phyloP scores from a whole-genome alignment of 2,888 invertebrate genomes.

The Mesorhabditis belari region DNA sequence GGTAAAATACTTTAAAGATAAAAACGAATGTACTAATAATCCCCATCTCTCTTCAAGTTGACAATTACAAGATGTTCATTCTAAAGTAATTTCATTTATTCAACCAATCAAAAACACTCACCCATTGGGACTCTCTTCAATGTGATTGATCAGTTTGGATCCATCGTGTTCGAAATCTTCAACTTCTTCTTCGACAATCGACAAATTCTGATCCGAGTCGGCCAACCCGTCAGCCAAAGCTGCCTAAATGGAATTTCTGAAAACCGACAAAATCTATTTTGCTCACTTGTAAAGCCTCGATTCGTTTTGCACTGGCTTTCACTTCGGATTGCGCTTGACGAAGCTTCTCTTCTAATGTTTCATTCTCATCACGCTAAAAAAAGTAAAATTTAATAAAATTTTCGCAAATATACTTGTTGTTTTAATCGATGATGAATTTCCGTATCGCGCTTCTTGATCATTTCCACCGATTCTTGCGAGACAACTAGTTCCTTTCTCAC shows the following conservation, averaged over 20 bases:
- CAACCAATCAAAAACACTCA: background rate
- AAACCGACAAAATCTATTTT: constrained; percentile 66
- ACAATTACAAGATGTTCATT: too few relatives aligned
- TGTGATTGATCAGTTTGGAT: background rate
- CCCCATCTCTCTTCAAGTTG: too few relatives aligned
- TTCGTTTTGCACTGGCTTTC: constrained; percentile 77
- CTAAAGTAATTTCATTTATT: too few relatives aligned
- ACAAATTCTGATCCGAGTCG: background rate
- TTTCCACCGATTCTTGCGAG: constrained; percentile 16
- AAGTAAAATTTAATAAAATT: background rate
- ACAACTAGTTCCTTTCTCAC: constrained; percentile 1
- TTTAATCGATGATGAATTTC: constrained; percentile 16
- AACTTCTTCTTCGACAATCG: background rate
- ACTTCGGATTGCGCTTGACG: constrained; percentile 64
- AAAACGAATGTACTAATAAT: too few relatives aligned
- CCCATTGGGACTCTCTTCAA: background rate
- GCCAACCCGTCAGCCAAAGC: constrained; percentile 11
- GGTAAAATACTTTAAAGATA: too few relatives aligned
- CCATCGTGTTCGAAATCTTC: background rate
- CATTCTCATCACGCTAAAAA: constrained; percentile 16
- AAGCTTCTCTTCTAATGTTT: constrained; percentile 16
- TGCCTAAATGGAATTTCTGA: constrained; percentile 64
- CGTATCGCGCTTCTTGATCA: constrained; percentile 15
- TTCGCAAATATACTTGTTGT: background rate
- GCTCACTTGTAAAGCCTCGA: constrained; percentile 79